phyloP scores from a whole-genome alignment of 1,140 invertebrate genomes.

The Drosophila ambigua region DNA sequence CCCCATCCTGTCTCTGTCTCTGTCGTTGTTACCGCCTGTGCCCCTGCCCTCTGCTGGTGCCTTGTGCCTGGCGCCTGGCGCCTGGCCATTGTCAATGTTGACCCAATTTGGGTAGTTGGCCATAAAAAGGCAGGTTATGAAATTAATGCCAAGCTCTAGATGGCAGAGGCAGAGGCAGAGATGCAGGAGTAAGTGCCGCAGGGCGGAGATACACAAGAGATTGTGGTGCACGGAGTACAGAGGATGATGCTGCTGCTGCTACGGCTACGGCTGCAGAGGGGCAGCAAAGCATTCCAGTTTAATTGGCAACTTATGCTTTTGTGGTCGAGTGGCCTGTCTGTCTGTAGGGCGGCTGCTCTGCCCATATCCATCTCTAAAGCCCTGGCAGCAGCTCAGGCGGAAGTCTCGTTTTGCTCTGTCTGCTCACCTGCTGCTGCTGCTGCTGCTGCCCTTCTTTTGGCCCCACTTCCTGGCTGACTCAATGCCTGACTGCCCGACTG shows the following conservation, averaged over 20 bases:
- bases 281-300: constrained; percentile 77
- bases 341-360: not conserved
- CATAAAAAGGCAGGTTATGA: constrained; percentile 80
- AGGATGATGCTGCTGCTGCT: not conserved
- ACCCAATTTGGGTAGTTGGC: constrained; percentile 77
- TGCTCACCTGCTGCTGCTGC: constrained; percentile 29
- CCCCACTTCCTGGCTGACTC: not conserved
- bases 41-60: no score
- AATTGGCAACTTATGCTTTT: constrained; percentile 83
- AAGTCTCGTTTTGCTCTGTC: constrained; percentile 43
- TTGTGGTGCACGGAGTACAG: not conserved
- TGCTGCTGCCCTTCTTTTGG: not conserved
- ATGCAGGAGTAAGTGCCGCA: no score
- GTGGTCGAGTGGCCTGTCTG: constrained; percentile 60
- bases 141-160: constrained; percentile 66
- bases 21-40: no score
- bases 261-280: constrained; percentile 23
- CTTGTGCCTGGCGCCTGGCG: not conserved
- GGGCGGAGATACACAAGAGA: not conserved
- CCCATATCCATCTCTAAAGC: no score
- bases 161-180: no score
- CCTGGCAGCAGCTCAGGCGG: constrained; percentile 26
- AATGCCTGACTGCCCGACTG: constrained; percentile 1
- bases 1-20: no score
- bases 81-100: constrained; percentile 78